Evolutionary conservation across 2,113 vertebrate genomes (phyloP).

Genomic region (Puma concolor): DNA sequence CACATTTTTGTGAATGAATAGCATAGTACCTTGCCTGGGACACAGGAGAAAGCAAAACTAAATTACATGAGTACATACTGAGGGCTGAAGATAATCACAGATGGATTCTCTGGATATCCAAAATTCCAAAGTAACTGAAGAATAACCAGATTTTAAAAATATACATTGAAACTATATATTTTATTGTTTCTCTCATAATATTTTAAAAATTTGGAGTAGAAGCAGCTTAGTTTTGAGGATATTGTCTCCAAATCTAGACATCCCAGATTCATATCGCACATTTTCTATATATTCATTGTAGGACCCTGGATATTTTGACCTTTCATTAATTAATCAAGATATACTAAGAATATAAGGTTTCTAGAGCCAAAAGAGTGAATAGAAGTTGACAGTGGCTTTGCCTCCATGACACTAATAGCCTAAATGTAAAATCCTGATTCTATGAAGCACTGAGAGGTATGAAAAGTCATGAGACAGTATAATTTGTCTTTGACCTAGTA

Average conservation of each 20-base stretch:
- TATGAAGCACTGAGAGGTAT: neutral
- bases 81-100: conserved; percentile 5
- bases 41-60: neutral
- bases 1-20: neutral
- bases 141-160: conserved; percentile 30
- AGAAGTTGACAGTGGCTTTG: neutral
- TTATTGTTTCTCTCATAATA: conserved; percentile 36
- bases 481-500: neutral
- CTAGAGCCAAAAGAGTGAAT: neutral
- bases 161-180: conserved; percentile 13
- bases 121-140: conserved; percentile 15
- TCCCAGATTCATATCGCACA: neutral
- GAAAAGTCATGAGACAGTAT: neutral
- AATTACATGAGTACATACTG: neutral
- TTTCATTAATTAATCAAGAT: neutral
- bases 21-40: neutral
- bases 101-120: neutral
- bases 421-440: neutral
- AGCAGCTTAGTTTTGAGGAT: neutral
- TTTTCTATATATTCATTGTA: neutral
- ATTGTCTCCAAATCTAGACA: neutral
- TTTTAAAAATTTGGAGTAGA: neutral
- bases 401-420: neutral
- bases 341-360: neutral
- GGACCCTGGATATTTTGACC: neutral